phyloP scores from a whole-genome alignment of 2,113 vertebrate species.

The Heptranchias perlo region DNA sequence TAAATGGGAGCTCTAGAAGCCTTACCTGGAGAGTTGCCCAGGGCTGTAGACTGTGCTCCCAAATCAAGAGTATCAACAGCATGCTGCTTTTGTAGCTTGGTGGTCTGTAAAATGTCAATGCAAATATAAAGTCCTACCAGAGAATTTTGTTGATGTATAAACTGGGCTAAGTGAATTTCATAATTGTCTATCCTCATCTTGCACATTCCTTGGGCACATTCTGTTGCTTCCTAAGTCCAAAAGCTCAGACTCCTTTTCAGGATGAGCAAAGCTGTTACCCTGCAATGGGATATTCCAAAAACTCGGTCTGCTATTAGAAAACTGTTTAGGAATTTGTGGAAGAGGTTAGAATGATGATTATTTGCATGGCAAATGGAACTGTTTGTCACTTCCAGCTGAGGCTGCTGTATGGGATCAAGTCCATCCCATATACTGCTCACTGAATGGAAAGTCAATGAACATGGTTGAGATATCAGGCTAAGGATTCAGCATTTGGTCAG shows the following conservation, averaged over 20 bases:
- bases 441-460: not conserved
- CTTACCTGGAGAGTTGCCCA: constrained; percentile 4
- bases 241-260: not conserved
- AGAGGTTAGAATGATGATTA: not conserved
- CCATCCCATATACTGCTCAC: not conserved
- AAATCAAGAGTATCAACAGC: not conserved
- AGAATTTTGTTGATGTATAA: not conserved
- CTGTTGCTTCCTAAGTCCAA: not conserved
- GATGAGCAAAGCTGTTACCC: not conserved
- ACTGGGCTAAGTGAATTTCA: not conserved
- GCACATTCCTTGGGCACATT: not conserved
- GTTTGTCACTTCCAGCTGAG: not conserved
- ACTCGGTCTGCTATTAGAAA: not conserved
- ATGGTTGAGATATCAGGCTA: not conserved
- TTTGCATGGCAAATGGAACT: not conserved
- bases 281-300: not conserved
- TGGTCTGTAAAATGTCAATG: not conserved
- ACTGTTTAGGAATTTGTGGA: not conserved
- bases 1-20: not conserved
- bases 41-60: not conserved
- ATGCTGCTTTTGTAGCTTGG: not conserved
- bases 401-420: not conserved
- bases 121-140: not conserved
- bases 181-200: not conserved
- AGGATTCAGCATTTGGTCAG: not conserved